A percentile compares a stretch with the other conserved stretches of the same genome.
Conservation (phyloP, 2,113 vertebrate genomes). For the Gila orcuttii region DNA sequence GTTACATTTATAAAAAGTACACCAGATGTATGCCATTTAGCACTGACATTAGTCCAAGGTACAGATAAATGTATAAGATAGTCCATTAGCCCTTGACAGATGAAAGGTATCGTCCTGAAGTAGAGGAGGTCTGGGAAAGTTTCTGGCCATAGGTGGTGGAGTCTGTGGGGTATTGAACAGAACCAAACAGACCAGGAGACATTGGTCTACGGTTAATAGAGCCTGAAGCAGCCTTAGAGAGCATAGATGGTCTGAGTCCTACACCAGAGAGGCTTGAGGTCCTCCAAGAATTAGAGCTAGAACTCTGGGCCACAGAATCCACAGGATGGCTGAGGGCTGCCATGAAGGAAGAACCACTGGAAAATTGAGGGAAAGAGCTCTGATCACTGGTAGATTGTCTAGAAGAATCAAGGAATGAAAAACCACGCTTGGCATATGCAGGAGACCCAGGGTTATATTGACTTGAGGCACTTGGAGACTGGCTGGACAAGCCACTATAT, state of each 20-base stretch:
- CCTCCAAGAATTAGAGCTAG: not conserved
- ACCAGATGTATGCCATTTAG: not conserved
- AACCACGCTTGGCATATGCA: not conserved
- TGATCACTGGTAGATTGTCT: not conserved
- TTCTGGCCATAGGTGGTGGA: not conserved
- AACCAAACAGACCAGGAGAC: not conserved
- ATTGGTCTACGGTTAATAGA: not conserved
- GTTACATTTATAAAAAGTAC: not conserved
- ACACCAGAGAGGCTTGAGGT: not conserved
- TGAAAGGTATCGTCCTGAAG: not conserved
- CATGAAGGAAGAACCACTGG: not conserved
- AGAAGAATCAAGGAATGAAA: not conserved
- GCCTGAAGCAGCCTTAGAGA: not conserved
- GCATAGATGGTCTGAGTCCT: not conserved
- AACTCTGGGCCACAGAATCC: not conserved
- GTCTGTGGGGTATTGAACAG: not conserved
- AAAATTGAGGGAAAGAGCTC: not conserved
- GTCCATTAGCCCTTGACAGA: not conserved
- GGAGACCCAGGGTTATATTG: not conserved
- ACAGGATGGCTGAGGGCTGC: not conserved
- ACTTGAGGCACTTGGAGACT: not conserved
- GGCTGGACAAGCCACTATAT: not conserved
- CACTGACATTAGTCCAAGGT: not conserved
- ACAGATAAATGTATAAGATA: no score
- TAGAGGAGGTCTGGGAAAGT: not conserved